Percentiles rank a stretch among this genome's conserved stretches.
These are phyloP conservation scores for Hepsetus odoe DNA, from an alignment of 2,113 vertebrate genomes.

Conservation along the genomic window DNA sequence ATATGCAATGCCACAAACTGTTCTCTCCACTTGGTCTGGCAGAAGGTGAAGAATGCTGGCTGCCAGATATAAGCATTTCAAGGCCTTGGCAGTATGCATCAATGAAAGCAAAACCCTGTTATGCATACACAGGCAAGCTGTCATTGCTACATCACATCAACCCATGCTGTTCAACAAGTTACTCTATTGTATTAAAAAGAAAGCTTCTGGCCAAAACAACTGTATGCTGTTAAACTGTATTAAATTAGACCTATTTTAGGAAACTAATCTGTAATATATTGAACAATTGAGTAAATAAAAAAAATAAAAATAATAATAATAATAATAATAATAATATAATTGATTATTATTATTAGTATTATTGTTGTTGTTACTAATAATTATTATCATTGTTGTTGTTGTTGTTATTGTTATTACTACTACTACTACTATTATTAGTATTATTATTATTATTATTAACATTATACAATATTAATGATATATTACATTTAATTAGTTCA, in stretches of 20 bases:
- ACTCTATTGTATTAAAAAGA: background rate
- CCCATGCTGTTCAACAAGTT: background rate
- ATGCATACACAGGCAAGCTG: background rate
- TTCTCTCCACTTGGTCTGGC: background rate
- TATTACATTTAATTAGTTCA: too few relatives aligned
- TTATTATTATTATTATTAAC: too few relatives aligned
- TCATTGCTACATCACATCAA: background rate
- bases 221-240: background rate
- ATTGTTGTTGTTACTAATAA: too few relatives aligned
- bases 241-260: too few relatives aligned
- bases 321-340: background rate
- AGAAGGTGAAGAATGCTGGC: background rate
- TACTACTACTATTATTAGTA: too few relatives aligned
- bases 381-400: too few relatives aligned
- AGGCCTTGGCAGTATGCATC: background rate
- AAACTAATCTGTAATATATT: too few relatives aligned
- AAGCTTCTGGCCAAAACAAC: background rate
- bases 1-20: conserved; percentile 4
- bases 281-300: too few relatives aligned
- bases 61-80: background rate
- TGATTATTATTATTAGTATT: too few relatives aligned
- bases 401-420: too few relatives aligned
- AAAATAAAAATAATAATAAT: background rate
- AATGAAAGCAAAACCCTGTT: background rate
- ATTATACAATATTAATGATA: too few relatives aligned